These are phyloP conservation scores for Nysson spinosus DNA, from an alignment of 2,888 invertebrate species.

Conservation along the genomic window DNA sequence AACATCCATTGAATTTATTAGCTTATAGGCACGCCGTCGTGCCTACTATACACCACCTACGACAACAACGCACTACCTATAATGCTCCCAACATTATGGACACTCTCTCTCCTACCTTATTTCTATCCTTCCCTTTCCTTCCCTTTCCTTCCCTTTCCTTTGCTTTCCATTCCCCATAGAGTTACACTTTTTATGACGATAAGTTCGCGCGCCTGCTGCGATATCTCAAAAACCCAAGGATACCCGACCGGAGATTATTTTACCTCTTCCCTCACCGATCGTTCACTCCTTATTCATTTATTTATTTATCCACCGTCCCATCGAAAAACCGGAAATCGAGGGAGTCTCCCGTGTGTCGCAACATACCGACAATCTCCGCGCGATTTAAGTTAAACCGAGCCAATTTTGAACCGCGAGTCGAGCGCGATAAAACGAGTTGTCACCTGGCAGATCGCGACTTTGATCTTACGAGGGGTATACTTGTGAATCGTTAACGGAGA, in stretches of 20 bases:
- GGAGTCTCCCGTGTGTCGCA: neutral
- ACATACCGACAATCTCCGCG: neutral
- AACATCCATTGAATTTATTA: slow-evolving; percentile 75
- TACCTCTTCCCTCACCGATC: neutral
- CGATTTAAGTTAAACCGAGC: too few species aligned
- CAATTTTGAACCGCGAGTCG: too few species aligned
- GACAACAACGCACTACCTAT: slow-evolving; percentile 62
- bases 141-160: slow-evolving; percentile 10
- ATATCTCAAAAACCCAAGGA: slow-evolving; percentile 37
- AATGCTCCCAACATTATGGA: slow-evolving; percentile 67
- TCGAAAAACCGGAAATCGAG: too few species aligned
- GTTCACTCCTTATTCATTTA: neutral
- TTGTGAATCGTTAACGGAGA: slow-evolving; percentile 15
- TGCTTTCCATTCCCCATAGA: slow-evolving; percentile 44
- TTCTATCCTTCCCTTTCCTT: slow-evolving; percentile 3
- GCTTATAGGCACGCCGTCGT: slow-evolving; percentile 67
- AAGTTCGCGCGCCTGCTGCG: slow-evolving; percentile 28
- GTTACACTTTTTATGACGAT: slow-evolving; percentile 53
- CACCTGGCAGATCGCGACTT: neutral
- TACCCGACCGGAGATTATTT: slow-evolving; percentile 2
- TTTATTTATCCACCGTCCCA: neutral
- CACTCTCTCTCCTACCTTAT: slow-evolving; percentile 31
- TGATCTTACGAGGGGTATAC: too few species aligned
- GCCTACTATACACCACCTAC: slow-evolving; percentile 67
- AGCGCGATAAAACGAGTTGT: too few species aligned